phyloP scores from a whole-genome alignment of 2,797 vertebrate species.

The Petrocephalus sullivani region DNA sequence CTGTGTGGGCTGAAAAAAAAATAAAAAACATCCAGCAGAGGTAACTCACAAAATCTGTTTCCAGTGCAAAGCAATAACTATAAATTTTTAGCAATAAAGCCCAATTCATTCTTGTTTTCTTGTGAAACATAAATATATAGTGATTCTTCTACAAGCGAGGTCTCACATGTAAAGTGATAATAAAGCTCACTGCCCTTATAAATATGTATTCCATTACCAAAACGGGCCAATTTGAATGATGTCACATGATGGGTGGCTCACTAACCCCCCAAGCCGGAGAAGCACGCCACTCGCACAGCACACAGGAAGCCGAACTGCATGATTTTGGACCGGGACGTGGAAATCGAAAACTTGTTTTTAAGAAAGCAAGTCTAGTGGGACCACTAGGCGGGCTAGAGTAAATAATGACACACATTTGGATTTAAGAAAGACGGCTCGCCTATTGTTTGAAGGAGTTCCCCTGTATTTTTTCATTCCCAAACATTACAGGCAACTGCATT shows the following conservation, averaged over 20 bases:
- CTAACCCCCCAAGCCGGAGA: background rate
- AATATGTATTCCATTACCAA: background rate
- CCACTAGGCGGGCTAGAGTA: constrained; percentile 18
- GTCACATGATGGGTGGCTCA: background rate
- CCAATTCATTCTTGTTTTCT: background rate
- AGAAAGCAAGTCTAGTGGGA: constrained; percentile 25
- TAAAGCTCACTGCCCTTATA: background rate
- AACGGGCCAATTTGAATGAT: constrained; percentile 9
- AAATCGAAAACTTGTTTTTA: constrained; percentile 21
- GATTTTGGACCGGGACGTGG: constrained; percentile 6
- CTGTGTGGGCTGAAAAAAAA: constrained; percentile 19
- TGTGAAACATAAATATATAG: background rate
- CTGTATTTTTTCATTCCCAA: background rate
- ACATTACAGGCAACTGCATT: background rate
- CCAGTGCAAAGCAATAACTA: background rate
- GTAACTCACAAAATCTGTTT: background rate
- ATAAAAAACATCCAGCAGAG: background rate
- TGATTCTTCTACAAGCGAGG: background rate
- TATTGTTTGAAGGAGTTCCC: constrained; percentile 9
- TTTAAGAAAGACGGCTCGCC: background rate
- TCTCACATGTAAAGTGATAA: background rate
- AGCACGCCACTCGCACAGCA: constrained; percentile 2
- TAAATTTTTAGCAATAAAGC: background rate
- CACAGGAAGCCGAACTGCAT: constrained; percentile 5
- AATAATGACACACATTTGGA: constrained; percentile 30